phyloP scores from a whole-genome alignment of 1,140 invertebrate genomes.

The Reticulitermes speratus region DNA sequence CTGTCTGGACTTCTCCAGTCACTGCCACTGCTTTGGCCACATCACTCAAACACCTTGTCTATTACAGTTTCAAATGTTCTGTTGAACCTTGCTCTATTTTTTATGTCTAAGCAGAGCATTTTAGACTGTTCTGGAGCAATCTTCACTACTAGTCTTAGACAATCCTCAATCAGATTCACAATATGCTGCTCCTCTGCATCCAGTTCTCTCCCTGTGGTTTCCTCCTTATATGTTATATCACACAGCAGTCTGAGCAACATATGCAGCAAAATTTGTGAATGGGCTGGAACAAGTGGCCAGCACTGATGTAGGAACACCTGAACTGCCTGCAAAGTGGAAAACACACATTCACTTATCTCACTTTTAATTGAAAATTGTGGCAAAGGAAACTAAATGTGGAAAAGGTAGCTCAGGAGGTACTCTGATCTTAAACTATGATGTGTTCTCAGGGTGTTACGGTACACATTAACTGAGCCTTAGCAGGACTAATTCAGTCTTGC shows the following conservation, averaged over 20 bases:
- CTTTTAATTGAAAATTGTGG: too few species aligned
- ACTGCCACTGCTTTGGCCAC: too few species aligned
- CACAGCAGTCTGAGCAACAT: slow-evolving; percentile 4
- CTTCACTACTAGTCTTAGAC: background rate
- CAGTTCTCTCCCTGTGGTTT: background rate
- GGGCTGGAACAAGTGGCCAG: background rate
- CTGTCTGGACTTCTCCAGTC: too few species aligned
- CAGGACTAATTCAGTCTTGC: too few species aligned
- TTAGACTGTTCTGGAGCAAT: background rate
- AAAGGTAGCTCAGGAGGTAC: too few species aligned
- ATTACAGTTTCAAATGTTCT: background rate
- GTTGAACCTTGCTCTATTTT: background rate
- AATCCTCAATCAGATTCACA: background rate
- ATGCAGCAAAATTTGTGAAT: background rate
- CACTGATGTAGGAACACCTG: background rate
- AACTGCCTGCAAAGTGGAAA: background rate
- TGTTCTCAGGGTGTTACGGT: too few species aligned
- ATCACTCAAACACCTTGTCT: background rate
- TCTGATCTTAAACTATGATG: too few species aligned
- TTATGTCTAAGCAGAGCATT: background rate
- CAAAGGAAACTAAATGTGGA: too few species aligned
- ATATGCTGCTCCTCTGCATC: background rate
- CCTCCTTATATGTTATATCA: slow-evolving; percentile 1
- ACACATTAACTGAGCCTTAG: too few species aligned
- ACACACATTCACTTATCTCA: background rate